Conservation (phyloP, 2,113 vertebrate species). For the Coturnix japonica region DNA sequence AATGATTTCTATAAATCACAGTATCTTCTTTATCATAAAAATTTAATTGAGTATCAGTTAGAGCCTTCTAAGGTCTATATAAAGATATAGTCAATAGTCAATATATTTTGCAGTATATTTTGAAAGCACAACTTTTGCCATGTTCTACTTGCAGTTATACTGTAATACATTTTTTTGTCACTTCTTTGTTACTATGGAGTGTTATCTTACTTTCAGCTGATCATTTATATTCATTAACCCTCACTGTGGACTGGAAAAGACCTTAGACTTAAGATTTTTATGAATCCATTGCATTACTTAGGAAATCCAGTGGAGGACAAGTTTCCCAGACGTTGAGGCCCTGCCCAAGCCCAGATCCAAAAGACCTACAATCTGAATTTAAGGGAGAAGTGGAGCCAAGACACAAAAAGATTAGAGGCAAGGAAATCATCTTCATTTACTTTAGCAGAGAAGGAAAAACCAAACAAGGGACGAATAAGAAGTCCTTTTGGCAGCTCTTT, state of each 20-base stretch:
- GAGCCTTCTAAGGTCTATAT: not conserved
- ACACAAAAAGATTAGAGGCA: not conserved
- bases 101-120: not conserved
- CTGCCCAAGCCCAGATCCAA: not conserved
- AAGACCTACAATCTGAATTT: not conserved
- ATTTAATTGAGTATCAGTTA: not conserved
- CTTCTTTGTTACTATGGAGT: not conserved
- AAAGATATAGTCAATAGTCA: not conserved
- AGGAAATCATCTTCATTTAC: not conserved
- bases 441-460: not conserved
- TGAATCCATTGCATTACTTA: not conserved
- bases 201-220: not conserved
- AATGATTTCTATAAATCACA: not conserved
- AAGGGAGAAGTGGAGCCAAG: not conserved
- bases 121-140: not conserved
- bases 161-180: not conserved
- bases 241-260: not conserved
- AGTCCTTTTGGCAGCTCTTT: not conserved
- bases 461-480: not conserved
- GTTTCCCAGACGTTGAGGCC: accelerated
- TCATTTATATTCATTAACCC: not conserved
- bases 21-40: not conserved
- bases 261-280: not conserved
- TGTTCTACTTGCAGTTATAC: accelerated
- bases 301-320: not conserved